Evolutionary conservation across 2,113 vertebrate species (phyloP), one percentile per base, ranked within the genome.

Genomic region (Apodemus speciosus): DNA sequence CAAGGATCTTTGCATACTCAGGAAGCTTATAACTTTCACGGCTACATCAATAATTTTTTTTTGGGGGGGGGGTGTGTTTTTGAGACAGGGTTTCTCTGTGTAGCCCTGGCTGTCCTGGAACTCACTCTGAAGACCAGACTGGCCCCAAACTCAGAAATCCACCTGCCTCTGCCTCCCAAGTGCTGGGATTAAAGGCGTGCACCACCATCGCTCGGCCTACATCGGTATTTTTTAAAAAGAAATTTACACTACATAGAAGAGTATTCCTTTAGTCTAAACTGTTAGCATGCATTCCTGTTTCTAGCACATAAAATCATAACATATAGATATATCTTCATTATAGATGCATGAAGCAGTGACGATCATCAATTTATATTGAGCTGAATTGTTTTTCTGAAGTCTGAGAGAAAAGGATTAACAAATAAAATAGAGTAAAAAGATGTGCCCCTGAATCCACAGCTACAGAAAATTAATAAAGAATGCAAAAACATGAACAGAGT

Each of bases 211-310:
- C 6, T 6, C 43, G 3, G 43, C 43, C 43, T 46, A 46, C 43
- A 46, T 46, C 43, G 6, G 43, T 46, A 46, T 46, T 46, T 46
- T 46, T 46, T 4, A 46, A 35, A 91, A 21, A 35, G 40, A 85
- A 75, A n/a, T 15, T 23, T 92, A 35, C 76, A 87, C 43, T 71
- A 68, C 21, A 43, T 20, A 40, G 23, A 95, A 87, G 75, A 56
- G 3, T 10, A 68, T 40, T 85, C 38, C 18, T 91, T 95, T 92
- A 93, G 72, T 91, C 30, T 94, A 53, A 87, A 93, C 83, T 60
- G 40, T 43, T 27, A 49, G 40, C 9, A 88, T 62, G 38, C 15
- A 53, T 25, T 88, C 40, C 83, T 75, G 43, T n/a, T 30, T 91
- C 64, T n/a, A 92, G 25, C 27, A 88, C 62, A 68, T 80, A 81